Base-by-base conservation (phyloP, 2,113 vertebrate species). In the Serinus canaria region DNA sequence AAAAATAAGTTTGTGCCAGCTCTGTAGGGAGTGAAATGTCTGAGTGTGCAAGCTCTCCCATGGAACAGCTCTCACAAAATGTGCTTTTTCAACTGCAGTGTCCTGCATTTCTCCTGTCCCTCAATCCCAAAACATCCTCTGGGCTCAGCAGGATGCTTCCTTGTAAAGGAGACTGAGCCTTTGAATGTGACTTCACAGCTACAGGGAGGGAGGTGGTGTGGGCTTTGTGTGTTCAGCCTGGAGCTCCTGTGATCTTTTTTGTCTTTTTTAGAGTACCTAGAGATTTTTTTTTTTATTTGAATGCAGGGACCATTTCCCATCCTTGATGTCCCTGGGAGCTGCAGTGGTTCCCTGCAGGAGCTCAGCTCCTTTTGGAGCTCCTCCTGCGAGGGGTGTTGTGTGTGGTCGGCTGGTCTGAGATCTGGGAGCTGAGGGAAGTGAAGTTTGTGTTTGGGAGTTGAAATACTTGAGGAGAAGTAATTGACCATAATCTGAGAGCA, bases 401-500 rank as follows among this genome's bases (percentile, higher is more conserved):
- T 90, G 90, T 87, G 87, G 77, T 84, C 28, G 4, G 30, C 0
- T 0, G 6, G 17, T 7, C 66, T 16, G 55, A 77, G 94, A 87
- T 53, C 73, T 69, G 66, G 91, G 85, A 84, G 83, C 89, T 78
- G 86, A 24, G 87, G 89, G 89, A 89, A 79, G 77, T 44, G 1
- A 49, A 89, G 66, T 43, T 85, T 81, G 24, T 70, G 47, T 83
- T 82, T 31, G 63, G 3, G 39, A 91, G 85, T 39, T 62, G 59
- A 86, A 90, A 92, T 94, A 63, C 66, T 95, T 72, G 92, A 96
- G 88, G 60, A 90, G 92, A 75, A 94, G 75, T 91, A 95, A 95
- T 96, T 90, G 83, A 70, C 93, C 89, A 31, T 94, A 95, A 97
- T 97, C 93, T 94, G 86, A 87, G 76, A 92, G 96, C 90, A 72